phyloP scores from a whole-genome alignment of 2,113 vertebrate species.

The Ophiodon elongatus region DNA sequence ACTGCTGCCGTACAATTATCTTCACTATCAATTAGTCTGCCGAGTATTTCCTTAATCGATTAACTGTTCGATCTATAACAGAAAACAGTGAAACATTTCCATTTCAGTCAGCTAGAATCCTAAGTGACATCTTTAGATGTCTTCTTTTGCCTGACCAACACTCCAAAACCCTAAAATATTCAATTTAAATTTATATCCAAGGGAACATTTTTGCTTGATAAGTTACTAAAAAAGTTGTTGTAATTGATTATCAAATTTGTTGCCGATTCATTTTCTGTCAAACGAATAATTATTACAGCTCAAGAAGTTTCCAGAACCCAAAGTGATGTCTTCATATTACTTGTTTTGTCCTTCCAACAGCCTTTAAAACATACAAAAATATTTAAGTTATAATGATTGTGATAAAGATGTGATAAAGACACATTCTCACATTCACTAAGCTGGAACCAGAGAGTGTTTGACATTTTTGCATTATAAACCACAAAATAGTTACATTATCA shows the following conservation, averaged over 20 bases:
- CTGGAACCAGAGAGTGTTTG: background rate
- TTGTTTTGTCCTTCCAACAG: background rate
- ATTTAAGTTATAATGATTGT: background rate
- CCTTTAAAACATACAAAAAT: background rate
- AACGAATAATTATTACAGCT: background rate
- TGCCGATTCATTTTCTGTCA: background rate
- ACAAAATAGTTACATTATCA: background rate
- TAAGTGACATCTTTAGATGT: background rate
- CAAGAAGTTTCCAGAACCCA: background rate
- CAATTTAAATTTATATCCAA: background rate
- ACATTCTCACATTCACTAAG: background rate
- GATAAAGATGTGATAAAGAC: no score
- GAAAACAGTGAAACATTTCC: background rate
- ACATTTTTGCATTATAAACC: background rate
- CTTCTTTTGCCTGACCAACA: background rate
- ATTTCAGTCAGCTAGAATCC: background rate
- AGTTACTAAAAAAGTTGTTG: background rate
- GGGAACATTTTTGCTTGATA: background rate
- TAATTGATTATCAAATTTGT: background rate
- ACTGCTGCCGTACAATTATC: background rate
- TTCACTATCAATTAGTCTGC: background rate
- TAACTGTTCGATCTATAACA: background rate
- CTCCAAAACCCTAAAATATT: background rate
- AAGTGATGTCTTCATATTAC: background rate
- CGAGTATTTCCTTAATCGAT: background rate